phyloP scores from a whole-genome alignment of 1,140 invertebrate genomes.

The Trichomalopsis sarcophagae region DNA sequence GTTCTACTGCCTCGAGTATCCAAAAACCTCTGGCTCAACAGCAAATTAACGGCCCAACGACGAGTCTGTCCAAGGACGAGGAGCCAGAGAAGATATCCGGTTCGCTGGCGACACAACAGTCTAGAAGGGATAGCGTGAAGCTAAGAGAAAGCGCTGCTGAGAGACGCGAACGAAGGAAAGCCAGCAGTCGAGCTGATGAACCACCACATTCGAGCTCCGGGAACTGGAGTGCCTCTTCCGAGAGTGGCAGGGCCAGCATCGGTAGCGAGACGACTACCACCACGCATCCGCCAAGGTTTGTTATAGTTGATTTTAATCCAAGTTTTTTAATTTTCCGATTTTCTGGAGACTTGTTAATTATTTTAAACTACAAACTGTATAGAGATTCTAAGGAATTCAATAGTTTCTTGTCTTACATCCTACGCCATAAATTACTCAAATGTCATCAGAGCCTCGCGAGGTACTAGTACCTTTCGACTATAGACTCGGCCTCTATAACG shows the following conservation, averaged over 20 bases:
- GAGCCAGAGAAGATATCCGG: background rate
- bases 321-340: too few relatives aligned
- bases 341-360: background rate
- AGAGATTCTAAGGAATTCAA: background rate
- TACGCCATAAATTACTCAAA: background rate
- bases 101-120: slow-evolving; percentile 51
- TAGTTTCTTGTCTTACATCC: background rate
- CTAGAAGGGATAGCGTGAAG: slow-evolving; percentile 76
- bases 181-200: slow-evolving; percentile 77
- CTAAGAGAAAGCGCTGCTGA: slow-evolving; percentile 82
- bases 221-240: slow-evolving; percentile 94
- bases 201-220: slow-evolving; percentile 90
- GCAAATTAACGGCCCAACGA: slow-evolving; percentile 26
- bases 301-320: background rate
- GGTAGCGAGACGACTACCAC: slow-evolving; percentile 86
- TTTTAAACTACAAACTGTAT: too few relatives aligned
- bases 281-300: slow-evolving; percentile 81
- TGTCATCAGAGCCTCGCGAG: background rate
- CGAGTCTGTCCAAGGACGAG: slow-evolving; percentile 48
- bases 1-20: slow-evolving; percentile 72
- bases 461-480: background rate
- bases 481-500: background rate
- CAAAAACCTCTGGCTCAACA: slow-evolving; percentile 12
- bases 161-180: slow-evolving; percentile 77
- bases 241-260: slow-evolving; percentile 89